Evolutionary conservation across 2,113 vertebrate species (phyloP), one percentile per base, ranked within the genome.

Genomic region (Pithys albifrons): DNA sequence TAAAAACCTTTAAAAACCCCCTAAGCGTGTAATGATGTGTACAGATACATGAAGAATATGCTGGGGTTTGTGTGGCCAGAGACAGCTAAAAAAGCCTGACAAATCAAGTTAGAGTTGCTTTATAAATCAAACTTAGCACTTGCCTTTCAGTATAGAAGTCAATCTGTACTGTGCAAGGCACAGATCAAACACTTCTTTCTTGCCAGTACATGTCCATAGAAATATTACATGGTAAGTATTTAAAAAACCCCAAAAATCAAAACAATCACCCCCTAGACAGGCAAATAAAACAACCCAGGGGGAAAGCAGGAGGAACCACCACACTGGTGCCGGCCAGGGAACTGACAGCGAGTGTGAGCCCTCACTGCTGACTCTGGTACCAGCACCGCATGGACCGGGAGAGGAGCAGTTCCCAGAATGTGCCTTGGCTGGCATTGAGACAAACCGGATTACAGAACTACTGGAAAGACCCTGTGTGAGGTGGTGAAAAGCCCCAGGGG

Each of bases 301-400:
- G 28, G 28, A 65, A 51, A 61, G 57, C 46, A 57, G 6, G 13
- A 64, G 54, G 31, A 82, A 55, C 7, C 33, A 76, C 19, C 48
- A 17, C 28, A 8, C 11, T 13, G 54, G 62, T 69, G 78, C 43
- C 41, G 69, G 33, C 45, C 49, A 55, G 64, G n/a, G 18, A 52
- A 27, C 74, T 33, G n/a, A 15, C 12, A 24, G 54, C 29, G 37
- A 62, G 33, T 1, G 0, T 16, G 19, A 1, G 3, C 61, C 81
- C 65, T 45, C 49, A 19, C 22, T 19, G 43, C 66, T n/a, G 16
- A 55, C 35, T 8, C 39, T 9, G 19, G 35, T 41, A 69, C 51
- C 2, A 8, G 33, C 65, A 52, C 14, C 64, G 12, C 48, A 14
- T 8, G 18, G 46, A 33, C 28, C 51, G 48, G 62, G 52, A 33